These are phyloP conservation scores for Panzeria rudis DNA, from an alignment of 2,888 invertebrate genomes.

Conservation along the genomic window DNA sequence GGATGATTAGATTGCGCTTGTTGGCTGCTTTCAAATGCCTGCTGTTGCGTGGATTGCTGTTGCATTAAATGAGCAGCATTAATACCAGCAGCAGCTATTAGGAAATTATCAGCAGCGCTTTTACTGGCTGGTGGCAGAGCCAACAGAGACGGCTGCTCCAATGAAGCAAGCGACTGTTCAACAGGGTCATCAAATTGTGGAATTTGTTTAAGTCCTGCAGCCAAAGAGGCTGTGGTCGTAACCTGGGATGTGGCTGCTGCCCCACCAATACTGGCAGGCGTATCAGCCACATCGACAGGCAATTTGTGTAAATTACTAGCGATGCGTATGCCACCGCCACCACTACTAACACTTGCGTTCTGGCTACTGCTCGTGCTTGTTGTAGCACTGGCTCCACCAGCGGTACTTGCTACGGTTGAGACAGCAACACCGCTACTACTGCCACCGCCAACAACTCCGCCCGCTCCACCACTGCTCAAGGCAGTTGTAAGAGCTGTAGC, in stretches of 20 bases:
- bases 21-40: conserved; percentile 64
- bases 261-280: conserved; percentile 74
- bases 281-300: conserved; percentile 66
- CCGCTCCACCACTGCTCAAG: conserved; percentile 53
- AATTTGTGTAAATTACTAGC: conserved; percentile 82
- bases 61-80: conserved; percentile 84
- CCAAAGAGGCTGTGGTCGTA: conserved; percentile 76
- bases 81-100: conserved; percentile 82
- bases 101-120: conserved; percentile 78
- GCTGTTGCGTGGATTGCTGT: conserved; percentile 74
- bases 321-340: conserved; percentile 80
- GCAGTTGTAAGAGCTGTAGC: conserved; percentile 72
- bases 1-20: conserved; percentile 59
- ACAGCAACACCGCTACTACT: conserved; percentile 64
- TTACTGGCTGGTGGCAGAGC: conserved; percentile 75
- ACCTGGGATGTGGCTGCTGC: conserved; percentile 74
- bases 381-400: conserved; percentile 70
- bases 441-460: conserved; percentile 65
- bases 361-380: conserved; percentile 68
- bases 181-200: conserved; percentile 87
- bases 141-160: conserved; percentile 86
- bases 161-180: conserved; percentile 88
- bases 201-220: conserved; percentile 81
- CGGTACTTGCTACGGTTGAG: conserved; percentile 70
- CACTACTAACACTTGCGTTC: conserved; percentile 48